A percentile compares a stretch with the other conserved stretches of the same genome.
Evolutionary conservation across 2,797 vertebrate species (phyloP).

Genomic region (Craterocephalus amniculus): DNA sequence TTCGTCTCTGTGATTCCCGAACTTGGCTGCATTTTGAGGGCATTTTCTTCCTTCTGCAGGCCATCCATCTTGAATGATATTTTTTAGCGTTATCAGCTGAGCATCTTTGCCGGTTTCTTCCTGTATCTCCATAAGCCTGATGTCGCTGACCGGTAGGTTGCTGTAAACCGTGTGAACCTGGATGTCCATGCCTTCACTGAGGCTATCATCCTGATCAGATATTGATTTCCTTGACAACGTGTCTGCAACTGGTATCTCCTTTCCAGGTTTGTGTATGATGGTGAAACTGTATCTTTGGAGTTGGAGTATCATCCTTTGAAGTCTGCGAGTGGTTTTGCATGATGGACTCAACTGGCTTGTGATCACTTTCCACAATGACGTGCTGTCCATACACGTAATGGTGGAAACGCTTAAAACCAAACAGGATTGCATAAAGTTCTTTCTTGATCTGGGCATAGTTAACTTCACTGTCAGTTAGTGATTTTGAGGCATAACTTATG

Average conservation of each 20-base stretch:
- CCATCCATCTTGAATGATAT: background rate
- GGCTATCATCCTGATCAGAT: background rate
- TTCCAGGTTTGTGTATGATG: background rate
- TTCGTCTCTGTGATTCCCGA: background rate
- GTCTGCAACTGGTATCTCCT: background rate
- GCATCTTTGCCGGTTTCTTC: background rate
- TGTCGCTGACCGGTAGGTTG: background rate
- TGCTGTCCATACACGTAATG: background rate
- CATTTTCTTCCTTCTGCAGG: background rate
- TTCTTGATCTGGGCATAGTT: slow-evolving; percentile 1
- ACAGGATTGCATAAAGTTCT: background rate
- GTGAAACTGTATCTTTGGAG: background rate
- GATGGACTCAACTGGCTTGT: slow-evolving; percentile 5
- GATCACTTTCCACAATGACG: background rate
- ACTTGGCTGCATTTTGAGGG: background rate
- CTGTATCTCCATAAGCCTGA: background rate
- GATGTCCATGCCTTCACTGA: background rate
- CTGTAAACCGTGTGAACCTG: background rate
- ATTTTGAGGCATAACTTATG: background rate
- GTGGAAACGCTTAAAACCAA: background rate
- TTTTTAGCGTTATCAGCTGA: background rate
- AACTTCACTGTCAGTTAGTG: background rate
- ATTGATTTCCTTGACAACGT: background rate
- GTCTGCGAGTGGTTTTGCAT: background rate
- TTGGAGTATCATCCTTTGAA: background rate